Evolutionary conservation across 2,888 invertebrate genomes (phyloP), one percentile per base, ranked within the genome.

Genomic region (Sclerodermus sp.): DNA sequence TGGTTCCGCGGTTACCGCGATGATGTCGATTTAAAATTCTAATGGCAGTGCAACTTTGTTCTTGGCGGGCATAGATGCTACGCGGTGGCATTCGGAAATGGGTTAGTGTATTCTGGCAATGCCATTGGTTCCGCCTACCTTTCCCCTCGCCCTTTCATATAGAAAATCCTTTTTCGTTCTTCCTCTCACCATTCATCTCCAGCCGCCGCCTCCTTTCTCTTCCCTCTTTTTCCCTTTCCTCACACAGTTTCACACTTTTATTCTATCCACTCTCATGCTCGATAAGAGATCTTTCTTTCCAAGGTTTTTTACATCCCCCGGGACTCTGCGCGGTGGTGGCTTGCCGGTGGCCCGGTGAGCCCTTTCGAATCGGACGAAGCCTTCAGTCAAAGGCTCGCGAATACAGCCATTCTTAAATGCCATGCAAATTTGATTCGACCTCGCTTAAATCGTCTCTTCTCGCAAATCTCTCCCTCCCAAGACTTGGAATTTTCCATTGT

Each of bases 21-120:
- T 34, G 61, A 57, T 59, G 68, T 65, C 65, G 63, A 73, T 73
- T 72, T 73, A 65, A 73, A 73, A 73, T 71, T 73, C 73, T 70
- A 72, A 73, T 71, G 62, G 37, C 14, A 47, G 49, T 2, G 51
- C 58, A 60, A 54, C 38, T 60, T 63, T 57, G 49, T 57, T 53
- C 47, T 47, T 23, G 37, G 47, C 41, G 53, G 31, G 37, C 49
- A 37, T 47, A 58, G 42, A 39, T 38, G 49, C 48, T 51, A 47
- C 47, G 53, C 48, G 47, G 56, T 55, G 30, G 55, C 52, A 54
- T 60, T 50, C 58, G 56, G 60, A 67, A 64, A 62, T 57, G 50
- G 65, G 62, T 66, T 66, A 62, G 53, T 52, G 52, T 51, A 56
- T 58, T 56, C 48, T 49, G 53, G 15, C 37, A 37, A 29, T n/a